These are phyloP conservation scores for Clusia tigrina DNA, from an alignment of 2,888 invertebrate species.

Conservation along the genomic window DNA sequence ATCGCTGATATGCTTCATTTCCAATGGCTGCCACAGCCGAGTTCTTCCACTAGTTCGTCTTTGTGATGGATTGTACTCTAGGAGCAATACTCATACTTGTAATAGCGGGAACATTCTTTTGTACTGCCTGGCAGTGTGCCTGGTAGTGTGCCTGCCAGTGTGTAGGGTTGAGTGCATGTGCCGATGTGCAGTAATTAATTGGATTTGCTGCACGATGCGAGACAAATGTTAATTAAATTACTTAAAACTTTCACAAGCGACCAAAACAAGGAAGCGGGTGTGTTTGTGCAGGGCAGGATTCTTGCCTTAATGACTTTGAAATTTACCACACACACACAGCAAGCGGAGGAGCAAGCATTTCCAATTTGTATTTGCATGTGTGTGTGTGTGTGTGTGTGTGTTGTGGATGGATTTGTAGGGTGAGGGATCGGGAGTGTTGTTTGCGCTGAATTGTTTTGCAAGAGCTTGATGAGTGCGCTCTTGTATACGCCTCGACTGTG, in stretches of 20 bases:
- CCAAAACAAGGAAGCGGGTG: not conserved
- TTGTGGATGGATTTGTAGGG: not conserved
- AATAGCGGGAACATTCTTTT: too few species aligned
- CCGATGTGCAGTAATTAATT: conserved; percentile 25
- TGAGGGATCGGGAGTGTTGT: not conserved
- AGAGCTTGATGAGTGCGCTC: not conserved
- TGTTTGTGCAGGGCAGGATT: not conserved
- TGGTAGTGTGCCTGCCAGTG: too few species aligned
- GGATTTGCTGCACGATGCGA: conserved; percentile 25
- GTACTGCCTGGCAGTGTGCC: too few species aligned
- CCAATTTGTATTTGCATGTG: not conserved
- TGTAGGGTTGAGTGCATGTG: not conserved
- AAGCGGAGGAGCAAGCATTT: not conserved
- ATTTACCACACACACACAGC: not conserved
- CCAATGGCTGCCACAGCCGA: too few species aligned
- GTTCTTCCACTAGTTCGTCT: too few species aligned
- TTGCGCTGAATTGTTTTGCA: not conserved
- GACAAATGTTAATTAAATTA: conserved; percentile 37
- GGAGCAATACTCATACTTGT: too few species aligned
- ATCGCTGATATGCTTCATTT: too few species aligned
- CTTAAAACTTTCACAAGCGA: conserved; percentile 17
- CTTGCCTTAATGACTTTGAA: not conserved
- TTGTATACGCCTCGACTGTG: not conserved
- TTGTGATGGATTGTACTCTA: too few species aligned
- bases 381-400: not conserved